Evolutionary conservation across 2,113 vertebrate species (phyloP), one percentile per base, ranked within the genome.

Genomic region (Verasper variegatus): DNA sequence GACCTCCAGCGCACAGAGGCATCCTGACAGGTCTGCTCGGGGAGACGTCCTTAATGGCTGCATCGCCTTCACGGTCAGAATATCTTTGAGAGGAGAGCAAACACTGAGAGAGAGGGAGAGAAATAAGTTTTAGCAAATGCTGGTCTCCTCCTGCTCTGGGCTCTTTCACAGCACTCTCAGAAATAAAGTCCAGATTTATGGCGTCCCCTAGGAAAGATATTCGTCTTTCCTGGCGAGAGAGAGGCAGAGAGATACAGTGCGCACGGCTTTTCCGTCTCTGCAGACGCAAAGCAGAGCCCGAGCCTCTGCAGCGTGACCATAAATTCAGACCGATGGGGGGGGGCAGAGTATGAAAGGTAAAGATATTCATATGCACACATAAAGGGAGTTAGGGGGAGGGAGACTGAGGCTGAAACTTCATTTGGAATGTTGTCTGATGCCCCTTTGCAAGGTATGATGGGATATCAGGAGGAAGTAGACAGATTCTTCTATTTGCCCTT

Each of bases 261-360:
- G 17, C 35, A 37, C 4, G 37, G 68, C 85, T 72, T n/a, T 21
- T 55, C 35, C 0, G 57, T 91, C 83, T 84, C 78, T 56, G 73
- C 76, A 87, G 85, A 86, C 76, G 73, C 73, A 86, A 80, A 80
- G 76, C 83, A 76, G 78, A 85, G 42, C 55, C 54, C 2, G 24
- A 66, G 74, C 64, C 74, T 67, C 37, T 1, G 70, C 78, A 62
- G 57, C 71, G 23, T 0, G 27, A 56, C 56, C 68, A 71, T 84
- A 82, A 87, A 86, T 84, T 68, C 14, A 69, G 35, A 59, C 7
- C 4, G 27, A 31, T 31, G 1, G 27, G 8, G 63, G 37, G 57
- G 24, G 58, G 61, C 5, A 35, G 51, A 45, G 42, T 67, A n/a
- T 67, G 51, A 79, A 62, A 80, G 68, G 80, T 59, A 77, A 78